Evolutionary conservation across 2,888 invertebrate genomes (phyloP), one percentile per base, ranked within the genome.

Genomic region (Drosophila lutescens): DNA sequence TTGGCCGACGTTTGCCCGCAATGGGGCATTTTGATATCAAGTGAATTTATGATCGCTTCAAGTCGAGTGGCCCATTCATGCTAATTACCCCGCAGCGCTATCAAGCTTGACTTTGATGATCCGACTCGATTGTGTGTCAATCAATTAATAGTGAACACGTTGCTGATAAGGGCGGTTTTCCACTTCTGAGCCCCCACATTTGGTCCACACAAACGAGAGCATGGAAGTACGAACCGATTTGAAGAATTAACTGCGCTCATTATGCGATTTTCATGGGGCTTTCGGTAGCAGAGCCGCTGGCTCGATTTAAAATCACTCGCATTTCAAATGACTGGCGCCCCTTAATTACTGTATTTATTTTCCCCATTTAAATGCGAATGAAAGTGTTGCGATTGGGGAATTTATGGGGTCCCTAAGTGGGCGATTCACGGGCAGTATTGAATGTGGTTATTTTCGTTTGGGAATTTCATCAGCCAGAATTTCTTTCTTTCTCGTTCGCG

Each of bases 391-490:
- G 36, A 20, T 6, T 44, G 69, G 69, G 32, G 49, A 70, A 44
- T 53, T 57, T 41, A 51, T 23, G 53, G 49, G 70, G 32, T 47
- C 46, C 58, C 8, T 4, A 44, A 23, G 44, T 44, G 44, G 44
- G 43, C 43, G 43, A 44, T 69, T 59, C 51, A 43, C 41, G 20
- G 49, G 36, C 26, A 26, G 26, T 26, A 26, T 38, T 32, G 36
- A n/a, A 26, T 55, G 68, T 80, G 12, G 65, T 53, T 62, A 74
- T 51, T 66, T 65, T 51, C 23, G 30, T 43, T 40, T 54, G 34
- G 46, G 59, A 58, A 76, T 80, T 80, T 73, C 80, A 78, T 80
- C 80, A 80, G 72, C 69, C 76, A 49, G 32, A 38, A 66, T 65
- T 65, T 50, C 20, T 55, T 38, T 54, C 20, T 20, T 20, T 20